A percentile compares a stretch with the other conserved stretches of the same genome.
Evolutionary conservation across 1,140 invertebrate species (phyloP).

Genomic region (Lordiphosa mommai): DNA sequence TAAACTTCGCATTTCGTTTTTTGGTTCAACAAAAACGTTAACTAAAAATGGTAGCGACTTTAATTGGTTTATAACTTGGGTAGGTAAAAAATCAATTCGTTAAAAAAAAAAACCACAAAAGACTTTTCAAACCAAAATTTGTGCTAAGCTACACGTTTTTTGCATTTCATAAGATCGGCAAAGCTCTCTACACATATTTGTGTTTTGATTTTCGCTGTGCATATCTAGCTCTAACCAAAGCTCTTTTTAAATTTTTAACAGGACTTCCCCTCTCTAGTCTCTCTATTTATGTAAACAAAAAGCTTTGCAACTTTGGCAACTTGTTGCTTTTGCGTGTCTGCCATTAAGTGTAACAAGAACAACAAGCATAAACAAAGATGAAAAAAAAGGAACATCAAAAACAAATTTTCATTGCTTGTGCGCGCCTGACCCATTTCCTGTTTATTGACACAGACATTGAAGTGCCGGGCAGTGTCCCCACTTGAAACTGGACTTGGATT

Average conservation of each 20-base stretch:
- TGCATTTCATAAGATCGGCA: too few relatives aligned
- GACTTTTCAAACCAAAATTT: too few relatives aligned
- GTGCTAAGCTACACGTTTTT: too few relatives aligned
- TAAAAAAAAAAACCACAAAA: too few relatives aligned
- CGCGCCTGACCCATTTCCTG: conserved; percentile 42
- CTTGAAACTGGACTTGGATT: conserved; percentile 3
- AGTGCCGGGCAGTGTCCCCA: conserved; percentile 17
- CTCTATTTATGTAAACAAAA: conserved; percentile 15
- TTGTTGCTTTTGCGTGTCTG: conserved; percentile 34
- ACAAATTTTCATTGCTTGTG: conserved; percentile 31
- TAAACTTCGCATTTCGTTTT: too few relatives aligned
- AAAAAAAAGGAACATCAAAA: conserved; percentile 12
- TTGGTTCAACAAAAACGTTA: too few relatives aligned
- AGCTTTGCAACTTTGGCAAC: conserved; percentile 35
- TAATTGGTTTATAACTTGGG: too few relatives aligned
- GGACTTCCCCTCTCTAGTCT: conserved; percentile 2
- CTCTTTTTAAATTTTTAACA: conserved; percentile 1
- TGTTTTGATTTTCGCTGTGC: too few relatives aligned
- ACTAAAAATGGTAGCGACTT: too few relatives aligned
- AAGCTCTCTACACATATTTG: too few relatives aligned
- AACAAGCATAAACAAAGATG: conserved; percentile 1
- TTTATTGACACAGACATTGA: conserved; percentile 45
- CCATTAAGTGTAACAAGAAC: background rate
- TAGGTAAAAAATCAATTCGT: too few relatives aligned
- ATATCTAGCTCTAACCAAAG: background rate